A percentile compares a stretch with the other conserved stretches of the same genome.
These are phyloP conservation scores for Dasypolia templi DNA, from an alignment of 2,888 invertebrate species.

Conservation along the genomic window DNA sequence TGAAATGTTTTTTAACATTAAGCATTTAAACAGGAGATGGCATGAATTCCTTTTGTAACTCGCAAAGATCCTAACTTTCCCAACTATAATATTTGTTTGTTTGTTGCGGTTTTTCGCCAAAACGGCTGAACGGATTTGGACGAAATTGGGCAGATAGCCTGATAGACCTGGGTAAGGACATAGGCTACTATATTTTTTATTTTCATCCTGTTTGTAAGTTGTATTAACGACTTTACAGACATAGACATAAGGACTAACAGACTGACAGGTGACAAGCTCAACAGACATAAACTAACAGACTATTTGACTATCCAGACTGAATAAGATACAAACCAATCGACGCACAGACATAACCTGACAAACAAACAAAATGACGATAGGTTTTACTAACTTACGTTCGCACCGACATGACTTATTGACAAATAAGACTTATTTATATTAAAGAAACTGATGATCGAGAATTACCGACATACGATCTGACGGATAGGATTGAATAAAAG, in stretches of 20 bases:
- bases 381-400: background rate
- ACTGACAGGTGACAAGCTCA: background rate
- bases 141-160: too few species aligned
- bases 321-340: background rate
- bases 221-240: background rate
- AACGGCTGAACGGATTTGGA: too few species aligned
- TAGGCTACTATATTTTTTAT: too few species aligned
- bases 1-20: background rate
- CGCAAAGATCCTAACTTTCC: background rate
- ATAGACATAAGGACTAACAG: background rate
- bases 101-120: too few species aligned
- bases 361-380: background rate
- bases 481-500: background rate
- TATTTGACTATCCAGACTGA: background rate
- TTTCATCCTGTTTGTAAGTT: background rate
- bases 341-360: background rate
- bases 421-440: background rate
- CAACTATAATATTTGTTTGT: too few species aligned
- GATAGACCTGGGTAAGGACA: too few species aligned
- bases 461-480: background rate
- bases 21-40: conserved; percentile 21
- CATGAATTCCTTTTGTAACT: background rate
- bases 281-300: background rate
- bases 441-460: background rate
- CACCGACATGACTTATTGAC: background rate